Evolutionary conservation across 2,113 vertebrate species (phyloP).

Genomic region (Anser cygnoides): DNA sequence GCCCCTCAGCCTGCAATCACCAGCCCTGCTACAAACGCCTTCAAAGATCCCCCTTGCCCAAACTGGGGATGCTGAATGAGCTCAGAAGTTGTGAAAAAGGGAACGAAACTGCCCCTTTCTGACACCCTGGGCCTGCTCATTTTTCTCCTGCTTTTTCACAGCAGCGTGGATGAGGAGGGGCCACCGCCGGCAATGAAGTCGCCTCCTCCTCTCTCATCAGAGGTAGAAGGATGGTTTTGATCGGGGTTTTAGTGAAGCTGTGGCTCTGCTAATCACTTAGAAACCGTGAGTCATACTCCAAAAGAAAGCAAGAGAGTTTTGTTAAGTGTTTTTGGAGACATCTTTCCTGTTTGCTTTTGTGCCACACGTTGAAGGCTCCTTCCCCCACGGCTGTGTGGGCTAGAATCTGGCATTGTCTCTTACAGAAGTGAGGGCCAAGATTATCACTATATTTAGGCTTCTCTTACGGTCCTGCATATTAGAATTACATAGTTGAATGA

Average conservation of each 20-base stretch:
- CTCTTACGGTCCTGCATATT: neutral
- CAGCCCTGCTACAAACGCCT: neutral
- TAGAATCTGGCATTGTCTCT: slow-evolving; percentile 44
- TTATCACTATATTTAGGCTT: neutral
- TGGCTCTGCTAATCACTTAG: neutral
- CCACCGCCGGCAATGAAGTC: neutral
- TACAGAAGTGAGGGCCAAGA: neutral
- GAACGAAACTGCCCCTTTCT: neutral
- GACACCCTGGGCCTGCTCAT: neutral
- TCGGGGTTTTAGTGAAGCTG: neutral
- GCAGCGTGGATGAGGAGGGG: neutral
- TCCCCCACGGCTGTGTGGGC: neutral
- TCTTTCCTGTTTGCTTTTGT: slow-evolving; percentile 37
- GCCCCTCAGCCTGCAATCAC: neutral
- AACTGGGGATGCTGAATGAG: neutral
- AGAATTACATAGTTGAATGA: neutral
- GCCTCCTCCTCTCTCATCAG: neutral
- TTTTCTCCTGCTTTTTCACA: neutral
- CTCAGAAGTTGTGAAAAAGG: neutral
- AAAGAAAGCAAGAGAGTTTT: neutral
- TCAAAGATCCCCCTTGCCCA: neutral
- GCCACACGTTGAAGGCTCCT: slow-evolving; percentile 10
- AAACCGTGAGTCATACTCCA: slow-evolving; percentile 15
- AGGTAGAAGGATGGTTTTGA: neutral
- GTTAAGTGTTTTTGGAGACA: neutral